A percentile compares a stretch with the other conserved stretches of the same genome.
These are phyloP conservation scores for Istiophorus platypterus DNA, from an alignment of 2,113 vertebrate genomes.

Conservation along the genomic window DNA sequence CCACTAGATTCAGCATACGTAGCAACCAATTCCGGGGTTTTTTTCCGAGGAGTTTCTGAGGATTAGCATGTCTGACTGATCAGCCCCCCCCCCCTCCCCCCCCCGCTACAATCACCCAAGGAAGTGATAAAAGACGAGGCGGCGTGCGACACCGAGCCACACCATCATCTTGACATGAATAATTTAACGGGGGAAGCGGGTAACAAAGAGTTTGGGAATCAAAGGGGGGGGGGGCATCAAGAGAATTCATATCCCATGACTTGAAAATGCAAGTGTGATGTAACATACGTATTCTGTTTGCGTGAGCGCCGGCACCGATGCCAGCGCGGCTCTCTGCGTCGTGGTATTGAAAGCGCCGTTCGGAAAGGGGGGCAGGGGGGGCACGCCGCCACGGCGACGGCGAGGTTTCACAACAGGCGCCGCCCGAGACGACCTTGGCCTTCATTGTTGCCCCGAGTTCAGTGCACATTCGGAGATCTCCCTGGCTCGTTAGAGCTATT, in stretches of 20 bases:
- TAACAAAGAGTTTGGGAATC: constrained; percentile 14
- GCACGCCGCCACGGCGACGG: background rate
- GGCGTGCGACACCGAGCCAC: constrained; percentile 25
- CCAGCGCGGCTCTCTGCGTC: background rate
- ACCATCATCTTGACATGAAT: constrained; percentile 44
- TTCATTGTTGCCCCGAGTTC: constrained; percentile 33
- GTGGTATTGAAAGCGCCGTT: constrained; percentile 5
- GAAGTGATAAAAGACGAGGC: constrained; percentile 25
- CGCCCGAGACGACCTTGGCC: background rate
- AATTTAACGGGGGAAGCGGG: constrained; percentile 37
- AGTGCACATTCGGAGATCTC: constrained; percentile 4
- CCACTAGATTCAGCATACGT: background rate
- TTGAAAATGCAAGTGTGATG: constrained; percentile 17
- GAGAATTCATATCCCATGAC: constrained; percentile 1
- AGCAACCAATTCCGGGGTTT: background rate
- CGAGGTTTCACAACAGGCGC: background rate
- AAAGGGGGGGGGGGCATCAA: background rate
- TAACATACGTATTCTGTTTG: background rate
- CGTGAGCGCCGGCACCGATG: background rate
- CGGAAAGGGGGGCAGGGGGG: too few species aligned
- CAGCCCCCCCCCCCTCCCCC: background rate
- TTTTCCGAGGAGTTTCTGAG: background rate
- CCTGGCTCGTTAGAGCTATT: constrained; percentile 17
- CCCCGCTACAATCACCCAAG: background rate
- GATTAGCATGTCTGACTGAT: constrained; percentile 7